These are phyloP conservation scores for Tetragonisca angustula DNA, from an alignment of 2,888 invertebrate species.

Conservation along the genomic window DNA sequence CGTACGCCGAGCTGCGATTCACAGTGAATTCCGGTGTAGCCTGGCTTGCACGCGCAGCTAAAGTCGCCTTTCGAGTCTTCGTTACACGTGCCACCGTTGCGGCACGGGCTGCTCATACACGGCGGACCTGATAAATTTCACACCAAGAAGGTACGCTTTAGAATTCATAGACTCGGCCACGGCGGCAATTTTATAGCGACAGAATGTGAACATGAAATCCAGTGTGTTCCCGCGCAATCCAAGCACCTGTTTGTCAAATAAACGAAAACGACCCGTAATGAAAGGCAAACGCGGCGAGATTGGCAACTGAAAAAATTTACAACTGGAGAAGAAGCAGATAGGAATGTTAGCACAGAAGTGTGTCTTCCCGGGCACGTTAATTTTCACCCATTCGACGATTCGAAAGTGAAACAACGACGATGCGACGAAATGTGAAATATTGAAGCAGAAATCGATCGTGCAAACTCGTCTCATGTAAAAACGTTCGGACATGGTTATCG, in stretches of 20 bases:
- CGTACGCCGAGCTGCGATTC: constrained; percentile 90
- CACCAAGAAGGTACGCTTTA: background rate
- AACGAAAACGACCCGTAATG: background rate
- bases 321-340: background rate
- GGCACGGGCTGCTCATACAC: constrained; percentile 89
- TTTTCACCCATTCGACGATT: background rate
- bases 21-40: constrained; percentile 89
- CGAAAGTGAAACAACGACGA: background rate
- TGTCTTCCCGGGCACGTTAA: background rate
- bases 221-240: constrained; percentile 15
- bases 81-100: constrained; percentile 90
- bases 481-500: background rate
- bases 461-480: background rate
- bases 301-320: background rate
- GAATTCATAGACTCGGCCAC: background rate
- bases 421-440: background rate
- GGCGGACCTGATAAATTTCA: constrained; percentile 86
- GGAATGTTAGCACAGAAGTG: background rate
- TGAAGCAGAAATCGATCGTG: background rate
- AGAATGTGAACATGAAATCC: background rate
- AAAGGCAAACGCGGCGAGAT: background rate
- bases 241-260: constrained; percentile 29
- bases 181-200: background rate
- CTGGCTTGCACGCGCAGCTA: constrained; percentile 89
- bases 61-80: constrained; percentile 89